Evolutionary conservation across 2,888 invertebrate species (phyloP), one percentile per base, ranked within the genome.

Genomic region (Drosophila affinis): DNA sequence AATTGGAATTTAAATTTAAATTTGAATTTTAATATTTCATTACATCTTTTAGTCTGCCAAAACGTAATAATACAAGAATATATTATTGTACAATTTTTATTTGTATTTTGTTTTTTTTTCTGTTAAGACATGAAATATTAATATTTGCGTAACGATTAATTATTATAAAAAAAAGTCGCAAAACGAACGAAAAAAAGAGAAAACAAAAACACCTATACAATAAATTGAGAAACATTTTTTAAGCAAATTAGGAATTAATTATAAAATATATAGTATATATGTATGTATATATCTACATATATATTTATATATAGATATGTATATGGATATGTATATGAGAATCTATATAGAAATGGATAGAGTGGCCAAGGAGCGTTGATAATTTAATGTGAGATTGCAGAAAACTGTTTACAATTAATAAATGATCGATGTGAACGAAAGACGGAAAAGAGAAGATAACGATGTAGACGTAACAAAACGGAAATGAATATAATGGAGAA

Each of bases 371-470:
- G 58, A 69, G 58, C 68, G 68, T 69, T 69, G 58, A 69, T 69
- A 69, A 69, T 59, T 69, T 69, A 69, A 69, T 62, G 48, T 62
- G 62, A 71, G 45, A 56, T 56, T 45, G 62, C 72, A 62, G 54
- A 62, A 60, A 64, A 63, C 67, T 87, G 87, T 82, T 82, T 87
- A 81, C 76, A 87, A 72, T 87, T 84, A 81, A 87, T 76, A 71
- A 74, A 64, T 74, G 69, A 78, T 64, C 12, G 62, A 47, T 56
- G 47, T 49, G 34, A 32, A 44, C 46, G 34, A 51, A 61, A 49
- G 17, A 62, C 48, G 46, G 2, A 4, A 47, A 27, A 39, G 21
- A 59, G 45, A 63, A 52, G 17, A 27, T 46, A 48, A 57, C 44
- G 51, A 69, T 49, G 53, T 54, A 46, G 70, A 64, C 63, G 52